Evolutionary conservation across 2,113 vertebrate species (phyloP).

Genomic region (Entelurus aequoreus): DNA sequence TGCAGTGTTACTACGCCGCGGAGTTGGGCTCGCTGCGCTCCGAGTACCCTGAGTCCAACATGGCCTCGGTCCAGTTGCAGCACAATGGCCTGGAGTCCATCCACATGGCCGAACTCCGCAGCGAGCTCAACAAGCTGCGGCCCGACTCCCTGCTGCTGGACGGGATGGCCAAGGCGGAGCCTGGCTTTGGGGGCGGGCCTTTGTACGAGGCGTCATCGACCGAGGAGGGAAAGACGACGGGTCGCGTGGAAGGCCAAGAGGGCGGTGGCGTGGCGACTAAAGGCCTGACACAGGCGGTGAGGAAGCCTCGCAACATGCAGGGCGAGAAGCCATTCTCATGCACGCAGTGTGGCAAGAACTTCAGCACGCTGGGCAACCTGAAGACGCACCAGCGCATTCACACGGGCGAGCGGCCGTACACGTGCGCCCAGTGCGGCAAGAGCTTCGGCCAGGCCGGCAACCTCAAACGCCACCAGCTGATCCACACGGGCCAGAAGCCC

Average conservation of each 20-base stretch:
- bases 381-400: slow-evolving; percentile 77
- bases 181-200: slow-evolving; percentile 46
- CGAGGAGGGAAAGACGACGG: slow-evolving; percentile 28
- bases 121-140: slow-evolving; percentile 75
- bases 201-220: slow-evolving; percentile 60
- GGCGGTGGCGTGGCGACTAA: slow-evolving; percentile 27
- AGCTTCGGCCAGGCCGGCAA: slow-evolving; percentile 76
- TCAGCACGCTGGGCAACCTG: slow-evolving; percentile 77
- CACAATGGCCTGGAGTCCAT: slow-evolving; percentile 74
- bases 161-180: slow-evolving; percentile 58
- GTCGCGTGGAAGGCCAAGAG: neutral
- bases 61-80: slow-evolving; percentile 54
- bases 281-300: slow-evolving; percentile 40
- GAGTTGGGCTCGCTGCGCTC: slow-evolving; percentile 61
- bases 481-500: slow-evolving; percentile 75
- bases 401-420: slow-evolving; percentile 74
- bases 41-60: slow-evolving; percentile 57
- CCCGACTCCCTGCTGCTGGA: slow-evolving; percentile 64
- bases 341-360: slow-evolving; percentile 73
- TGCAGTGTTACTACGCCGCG: slow-evolving; percentile 73
- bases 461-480: slow-evolving; percentile 75
- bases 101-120: slow-evolving; percentile 76
- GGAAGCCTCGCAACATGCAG: slow-evolving; percentile 71
- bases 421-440: slow-evolving; percentile 75
- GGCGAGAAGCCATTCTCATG: slow-evolving; percentile 74